A percentile compares a stretch with the other conserved stretches of the same genome.
These are phyloP conservation scores for Lingula anatina DNA, from an alignment of 2,888 invertebrate species.

Conservation along the genomic window DNA sequence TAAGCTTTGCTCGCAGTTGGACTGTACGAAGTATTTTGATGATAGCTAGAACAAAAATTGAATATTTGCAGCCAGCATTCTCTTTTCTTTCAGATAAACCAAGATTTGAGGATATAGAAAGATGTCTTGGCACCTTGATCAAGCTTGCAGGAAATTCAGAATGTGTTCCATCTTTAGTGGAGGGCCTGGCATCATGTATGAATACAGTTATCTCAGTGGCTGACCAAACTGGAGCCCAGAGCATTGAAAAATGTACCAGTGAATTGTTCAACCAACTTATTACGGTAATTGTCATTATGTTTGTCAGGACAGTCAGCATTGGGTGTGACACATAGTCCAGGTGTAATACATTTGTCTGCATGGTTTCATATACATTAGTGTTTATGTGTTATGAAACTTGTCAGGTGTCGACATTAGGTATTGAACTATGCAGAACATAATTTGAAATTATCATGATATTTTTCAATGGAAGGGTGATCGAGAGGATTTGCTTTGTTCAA, in stretches of 20 bases:
- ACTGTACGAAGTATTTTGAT: no score
- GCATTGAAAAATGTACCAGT: slow-evolving; percentile 31
- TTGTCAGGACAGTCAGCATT: no score
- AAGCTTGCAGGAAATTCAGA: slow-evolving; percentile 59
- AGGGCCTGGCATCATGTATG: slow-evolving; percentile 53
- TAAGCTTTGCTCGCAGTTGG: no score
- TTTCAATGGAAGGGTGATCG: no score
- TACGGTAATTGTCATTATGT: slow-evolving; percentile 20
- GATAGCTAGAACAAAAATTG: not conserved
- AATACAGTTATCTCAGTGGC: slow-evolving; percentile 51
- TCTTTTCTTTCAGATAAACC: slow-evolving; percentile 28
- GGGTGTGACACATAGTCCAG: no score
- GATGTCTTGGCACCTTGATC: slow-evolving; percentile 56
- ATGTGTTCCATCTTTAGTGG: slow-evolving; percentile 57
- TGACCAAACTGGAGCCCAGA: slow-evolving; percentile 46
- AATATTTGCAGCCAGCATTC: not conserved
- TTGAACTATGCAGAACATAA: no score
- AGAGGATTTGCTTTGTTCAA: no score
- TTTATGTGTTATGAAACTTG: not conserved
- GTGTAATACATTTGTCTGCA: not conserved
- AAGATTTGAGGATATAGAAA: slow-evolving; percentile 52
- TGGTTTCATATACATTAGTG: not conserved
- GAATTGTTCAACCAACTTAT: slow-evolving; percentile 37
- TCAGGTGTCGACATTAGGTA: not conserved
- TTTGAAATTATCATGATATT: no score